Evolutionary conservation across 2,888 invertebrate species (phyloP), one percentile per base, ranked within the genome.

Genomic region (Lapara coniferarum): DNA sequence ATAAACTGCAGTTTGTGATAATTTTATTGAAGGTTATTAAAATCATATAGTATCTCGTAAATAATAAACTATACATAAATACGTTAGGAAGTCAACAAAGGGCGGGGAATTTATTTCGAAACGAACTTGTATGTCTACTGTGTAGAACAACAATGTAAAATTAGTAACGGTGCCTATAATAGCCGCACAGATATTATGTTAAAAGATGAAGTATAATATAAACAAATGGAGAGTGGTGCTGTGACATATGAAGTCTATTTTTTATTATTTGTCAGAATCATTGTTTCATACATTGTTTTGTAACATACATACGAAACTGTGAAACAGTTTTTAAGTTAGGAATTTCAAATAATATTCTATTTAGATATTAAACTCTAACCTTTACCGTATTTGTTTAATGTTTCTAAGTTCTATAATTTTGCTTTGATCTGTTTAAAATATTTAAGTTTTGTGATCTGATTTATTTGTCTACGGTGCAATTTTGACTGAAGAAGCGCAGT

Each of bases 101-200:
- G 84, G 86, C 85, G 88, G 87, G 87, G 86, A 88, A 86, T 90
- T 90, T 90, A 90, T 93, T 93, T 93, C 92, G 92, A 92, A 93
- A 91, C 91, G 90, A 91, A 88, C 86, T 87, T 85, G 88, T 91
- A 90, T 93, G 91, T 93, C 93, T 93, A 93, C 93, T 93, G 91
- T 93, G 93, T 93, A 93, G 93, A 90, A 91, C 91, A 87, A 90
- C 89, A 89, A 83, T 88, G 80, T 91, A 90, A 84, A 84, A 78
- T 84, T 88, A 89, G 86, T 85, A 77, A 63, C 82, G 87, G 87
- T 88, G 88, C 85, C 86, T 86, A 83, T 81, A 78, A 83, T 80
- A 80, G 52, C 51, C 52, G 58, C 81, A 78, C 79, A 77, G 76
- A 80, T 79, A 78, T 78, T 81, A 80, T 79, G 77, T 81, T 72